Base-by-base conservation (phyloP, 37 sponge, comb jelly and placozoan species). In the Ephydatia muelleri region DNA sequence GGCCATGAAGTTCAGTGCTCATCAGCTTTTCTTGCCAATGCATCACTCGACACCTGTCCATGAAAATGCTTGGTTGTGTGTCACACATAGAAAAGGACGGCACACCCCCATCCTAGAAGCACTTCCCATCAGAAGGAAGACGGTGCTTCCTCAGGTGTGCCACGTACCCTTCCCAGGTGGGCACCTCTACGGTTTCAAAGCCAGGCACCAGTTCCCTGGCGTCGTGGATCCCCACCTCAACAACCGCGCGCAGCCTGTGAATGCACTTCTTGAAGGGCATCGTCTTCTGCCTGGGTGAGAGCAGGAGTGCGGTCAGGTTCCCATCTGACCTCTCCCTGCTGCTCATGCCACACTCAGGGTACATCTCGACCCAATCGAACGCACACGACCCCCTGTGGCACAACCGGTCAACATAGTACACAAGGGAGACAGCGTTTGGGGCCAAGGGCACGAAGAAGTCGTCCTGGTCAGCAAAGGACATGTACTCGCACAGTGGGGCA, bases 391-490 rank as follows among this genome's bases (percentile, higher is more conserved):
- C 85, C 23, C 2, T 67, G 23, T 67, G 47, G 25, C 84, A 83
- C 32, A 25, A 43, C 33, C 65, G 73, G 66, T 75, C 57, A 36
- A 83, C 73, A 25, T 83, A 83, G 38, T 83, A 83, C 29, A 66
- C 70, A 5, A 67, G 29, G 0, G 64, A 34, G 33, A 12, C 57
- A 14, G 22, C 14, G 3, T 65, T 79, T 12, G 86, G 86, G 14
- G 78, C 73, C 65, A 72, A 47, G 30, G 86, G 86, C 33, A 33
- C 35, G 65, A 85, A 85, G 73, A 85, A 85, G 65, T 85, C 86
- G 71, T 85, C 86, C 27, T 79, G 78, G 73, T 85, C 86, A 1
- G 71, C 30, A 19, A 77, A 68, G 4, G 65, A 38, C 29, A 84
- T 36, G 70, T 77, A 77, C 38, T 84, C 85, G 32, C 77, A 84